These are phyloP conservation scores for Hydropsyche tenuis DNA, from an alignment of 1,140 invertebrate genomes.

Conservation along the genomic window DNA sequence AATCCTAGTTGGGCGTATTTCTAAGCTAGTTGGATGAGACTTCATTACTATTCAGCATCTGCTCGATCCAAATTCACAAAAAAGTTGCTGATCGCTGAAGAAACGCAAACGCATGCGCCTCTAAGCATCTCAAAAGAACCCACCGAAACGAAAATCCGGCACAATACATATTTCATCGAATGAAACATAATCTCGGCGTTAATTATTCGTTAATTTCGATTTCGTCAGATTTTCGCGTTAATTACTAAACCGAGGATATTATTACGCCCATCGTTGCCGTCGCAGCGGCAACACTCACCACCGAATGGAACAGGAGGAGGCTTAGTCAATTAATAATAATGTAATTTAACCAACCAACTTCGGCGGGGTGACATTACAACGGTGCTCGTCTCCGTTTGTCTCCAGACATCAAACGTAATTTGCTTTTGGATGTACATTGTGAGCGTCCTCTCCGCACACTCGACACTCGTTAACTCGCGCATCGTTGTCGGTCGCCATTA, in stretches of 20 bases:
- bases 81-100: no score
- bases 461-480: background rate
- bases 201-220: conserved; percentile 22
- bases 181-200: conserved; percentile 15
- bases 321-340: conserved; percentile 24
- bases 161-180: background rate
- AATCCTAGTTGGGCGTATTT: no score
- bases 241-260: background rate
- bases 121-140: no score
- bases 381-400: conserved; percentile 7
- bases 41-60: no score
- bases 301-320: background rate
- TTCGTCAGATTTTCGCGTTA: background rate
- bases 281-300: background rate
- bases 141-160: no score
- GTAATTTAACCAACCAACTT: conserved; percentile 9
- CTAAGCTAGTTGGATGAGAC: no score
- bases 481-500: background rate
- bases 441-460: background rate
- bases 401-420: conserved; percentile 26
- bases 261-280: background rate
- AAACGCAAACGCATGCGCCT: no score
- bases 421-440: background rate
- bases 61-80: no score
- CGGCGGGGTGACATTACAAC: background rate